Evolutionary conservation across 2,888 invertebrate species (phyloP), one percentile per base, ranked within the genome.

Genomic region (Diloba caeruleocephala): DNA sequence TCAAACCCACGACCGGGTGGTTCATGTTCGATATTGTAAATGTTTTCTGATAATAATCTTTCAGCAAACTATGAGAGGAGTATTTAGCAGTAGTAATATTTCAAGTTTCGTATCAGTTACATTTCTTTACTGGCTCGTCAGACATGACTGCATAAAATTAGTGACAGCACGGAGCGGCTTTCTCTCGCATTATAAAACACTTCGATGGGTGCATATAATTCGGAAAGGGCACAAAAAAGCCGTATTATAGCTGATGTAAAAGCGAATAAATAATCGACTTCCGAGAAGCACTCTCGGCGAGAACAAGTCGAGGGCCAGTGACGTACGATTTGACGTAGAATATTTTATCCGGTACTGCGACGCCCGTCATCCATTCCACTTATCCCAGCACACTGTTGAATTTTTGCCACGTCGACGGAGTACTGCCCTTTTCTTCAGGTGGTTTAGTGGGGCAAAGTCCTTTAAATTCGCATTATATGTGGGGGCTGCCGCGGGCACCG

Each of bases 311-410:
- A 84, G 88, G 88, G 87, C 88, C 87, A 75, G 88, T 92, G 93
- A 93, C 90, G 88, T 93, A 93, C 91, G 92, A 88, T 92, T 90
- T 91, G 90, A 90, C 87, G 86, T 84, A 86, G 89, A 92, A 92
- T 93, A 90, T 92, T 93, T 92, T 92, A 93, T 89, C 88, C 84
- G 83, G 81, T 79, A 71, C 81, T 80, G 80, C 85, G 85, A 81
- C 84, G 80, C 79, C 74, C 82, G 84, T 88, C 89, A 92, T 93
- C 88, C 85, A 90, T 93, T 92, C 90, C 92, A 92, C 93, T 93
- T 93, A 92, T 88, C 89, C 90, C 81, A 79, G 84, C 82, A 82
- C 85, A 89, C 87, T 86, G 88, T 88, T 90, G 90, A 92, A 92
- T 92, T 92, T 93, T 92, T 92, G 93, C 92, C 91, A 90, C 86